A percentile compares a stretch with the other conserved stretches of the same genome.
Conservation (phyloP, 2,888 invertebrate species). For the Caenorhabditis afra region DNA sequence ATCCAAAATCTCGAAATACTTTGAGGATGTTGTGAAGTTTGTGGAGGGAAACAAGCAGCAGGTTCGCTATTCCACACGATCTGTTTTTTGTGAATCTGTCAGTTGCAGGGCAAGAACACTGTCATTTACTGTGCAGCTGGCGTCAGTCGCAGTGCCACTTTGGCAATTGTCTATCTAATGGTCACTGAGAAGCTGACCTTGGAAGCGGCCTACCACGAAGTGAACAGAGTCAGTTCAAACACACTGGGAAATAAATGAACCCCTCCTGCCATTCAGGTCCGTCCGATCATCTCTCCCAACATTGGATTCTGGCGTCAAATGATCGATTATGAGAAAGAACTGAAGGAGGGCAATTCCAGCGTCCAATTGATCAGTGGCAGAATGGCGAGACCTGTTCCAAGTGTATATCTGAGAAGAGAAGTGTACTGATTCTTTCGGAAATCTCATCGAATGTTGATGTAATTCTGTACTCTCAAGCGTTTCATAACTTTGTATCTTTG, state of each 20-base stretch:
- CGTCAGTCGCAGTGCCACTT: slow-evolving; percentile 65
- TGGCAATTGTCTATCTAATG: slow-evolving; percentile 65
- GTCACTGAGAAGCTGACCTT: slow-evolving; percentile 60
- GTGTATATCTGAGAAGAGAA: slow-evolving; percentile 72
- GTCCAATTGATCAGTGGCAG: slow-evolving; percentile 75
- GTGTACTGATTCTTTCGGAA: slow-evolving; percentile 34
- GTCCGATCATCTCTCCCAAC: slow-evolving; percentile 70
- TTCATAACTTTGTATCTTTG: too few species aligned
- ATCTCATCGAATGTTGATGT: too few species aligned
- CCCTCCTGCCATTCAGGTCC: slow-evolving; percentile 41
- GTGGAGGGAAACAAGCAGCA: slow-evolving; percentile 66
- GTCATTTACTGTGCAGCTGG: slow-evolving; percentile 70
- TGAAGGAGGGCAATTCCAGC: slow-evolving; percentile 63
- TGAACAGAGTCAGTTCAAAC: slow-evolving; percentile 63
- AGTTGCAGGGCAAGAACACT: slow-evolving; percentile 62
- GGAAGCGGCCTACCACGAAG: slow-evolving; percentile 64
- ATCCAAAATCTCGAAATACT: slow-evolving; percentile 63
- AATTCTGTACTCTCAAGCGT: background rate
- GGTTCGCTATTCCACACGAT: slow-evolving; percentile 26
- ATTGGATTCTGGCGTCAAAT: slow-evolving; percentile 70
- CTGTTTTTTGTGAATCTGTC: background rate
- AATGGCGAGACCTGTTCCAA: slow-evolving; percentile 74
- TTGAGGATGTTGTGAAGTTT: slow-evolving; percentile 64
- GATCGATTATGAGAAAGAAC: slow-evolving; percentile 64
- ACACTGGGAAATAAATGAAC: too few species aligned